phyloP scores from a whole-genome alignment of 2,888 invertebrate genomes.

The Abrostola triplasia region DNA sequence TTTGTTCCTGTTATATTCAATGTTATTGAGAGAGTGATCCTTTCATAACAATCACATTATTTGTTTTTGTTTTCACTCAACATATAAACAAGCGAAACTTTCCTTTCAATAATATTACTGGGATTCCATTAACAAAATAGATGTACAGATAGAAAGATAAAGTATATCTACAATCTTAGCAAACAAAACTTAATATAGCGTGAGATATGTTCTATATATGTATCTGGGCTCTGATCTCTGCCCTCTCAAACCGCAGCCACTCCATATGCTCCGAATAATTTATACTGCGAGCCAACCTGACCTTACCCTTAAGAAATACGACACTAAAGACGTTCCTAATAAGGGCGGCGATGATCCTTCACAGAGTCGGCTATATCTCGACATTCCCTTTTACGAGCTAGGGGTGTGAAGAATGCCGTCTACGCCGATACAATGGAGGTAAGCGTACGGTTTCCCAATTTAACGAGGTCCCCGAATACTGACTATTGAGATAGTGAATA shows the following conservation, averaged over 20 bases:
- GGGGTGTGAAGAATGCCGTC: slow-evolving; percentile 70
- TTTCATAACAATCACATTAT: slow-evolving; percentile 1
- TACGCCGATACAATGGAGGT: slow-evolving; percentile 65
- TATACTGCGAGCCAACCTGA: slow-evolving; percentile 57
- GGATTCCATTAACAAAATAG: slow-evolving; percentile 15
- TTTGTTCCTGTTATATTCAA: not conserved
- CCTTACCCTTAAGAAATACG: slow-evolving; percentile 61
- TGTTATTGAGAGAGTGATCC: slow-evolving; percentile 1
- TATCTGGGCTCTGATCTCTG: slow-evolving; percentile 43
- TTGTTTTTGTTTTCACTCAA: not conserved
- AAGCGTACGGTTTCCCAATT: slow-evolving; percentile 59
- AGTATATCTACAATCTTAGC: slow-evolving; percentile 30
- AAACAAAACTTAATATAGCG: slow-evolving; percentile 37
- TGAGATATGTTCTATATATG: slow-evolving; percentile 25
- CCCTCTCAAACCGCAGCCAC: slow-evolving; percentile 46
- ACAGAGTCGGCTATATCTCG: slow-evolving; percentile 59
- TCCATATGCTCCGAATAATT: slow-evolving; percentile 57
- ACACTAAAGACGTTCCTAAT: slow-evolving; percentile 63
- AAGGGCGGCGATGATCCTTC: slow-evolving; percentile 67
- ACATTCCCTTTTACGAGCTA: slow-evolving; percentile 71
- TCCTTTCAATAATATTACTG: slow-evolving; percentile 3
- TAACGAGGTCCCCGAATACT: slow-evolving; percentile 55
- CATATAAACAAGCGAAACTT: slow-evolving; percentile 1
- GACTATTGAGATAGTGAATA: slow-evolving; percentile 58
- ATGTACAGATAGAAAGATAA: slow-evolving; percentile 20